Conservation (phyloP, 2,797 vertebrate species). For the Odontamblyopus rebecca region DNA sequence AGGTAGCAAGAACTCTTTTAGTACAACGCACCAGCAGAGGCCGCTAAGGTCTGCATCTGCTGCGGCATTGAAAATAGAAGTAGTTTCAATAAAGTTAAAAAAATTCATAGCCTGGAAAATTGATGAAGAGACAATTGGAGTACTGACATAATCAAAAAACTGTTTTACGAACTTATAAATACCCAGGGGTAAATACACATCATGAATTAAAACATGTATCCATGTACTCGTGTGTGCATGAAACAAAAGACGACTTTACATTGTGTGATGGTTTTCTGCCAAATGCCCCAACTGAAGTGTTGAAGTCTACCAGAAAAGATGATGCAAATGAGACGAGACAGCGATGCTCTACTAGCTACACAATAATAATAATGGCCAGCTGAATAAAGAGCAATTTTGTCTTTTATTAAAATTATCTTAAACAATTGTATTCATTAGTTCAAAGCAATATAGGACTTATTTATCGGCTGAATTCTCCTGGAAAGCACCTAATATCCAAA, state of each 20-base stretch:
- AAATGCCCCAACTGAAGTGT: background rate
- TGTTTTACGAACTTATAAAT: too few species aligned
- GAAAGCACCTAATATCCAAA: slow-evolving; percentile 44
- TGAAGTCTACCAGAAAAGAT: background rate
- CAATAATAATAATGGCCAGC: background rate
- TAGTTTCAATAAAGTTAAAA: background rate
- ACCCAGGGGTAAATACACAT: too few species aligned
- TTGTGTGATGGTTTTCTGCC: too few species aligned
- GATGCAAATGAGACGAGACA: background rate
- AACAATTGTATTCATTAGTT: slow-evolving; percentile 10
- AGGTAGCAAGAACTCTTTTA: background rate
- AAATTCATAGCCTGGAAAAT: background rate
- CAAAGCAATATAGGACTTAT: slow-evolving; percentile 29
- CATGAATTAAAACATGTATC: too few species aligned
- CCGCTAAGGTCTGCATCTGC: background rate
- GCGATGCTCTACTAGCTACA: background rate
- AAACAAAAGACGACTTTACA: too few species aligned
- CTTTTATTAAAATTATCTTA: slow-evolving; percentile 9
- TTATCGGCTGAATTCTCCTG: slow-evolving; percentile 46
- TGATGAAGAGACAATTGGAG: background rate
- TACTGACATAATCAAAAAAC: background rate
- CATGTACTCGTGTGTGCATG: too few species aligned
- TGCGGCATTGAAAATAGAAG: background rate
- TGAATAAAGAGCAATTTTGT: background rate
- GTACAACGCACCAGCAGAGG: background rate